phyloP scores from a whole-genome alignment of 2,797 vertebrate genomes.

The Cryptoprocta ferox region DNA sequence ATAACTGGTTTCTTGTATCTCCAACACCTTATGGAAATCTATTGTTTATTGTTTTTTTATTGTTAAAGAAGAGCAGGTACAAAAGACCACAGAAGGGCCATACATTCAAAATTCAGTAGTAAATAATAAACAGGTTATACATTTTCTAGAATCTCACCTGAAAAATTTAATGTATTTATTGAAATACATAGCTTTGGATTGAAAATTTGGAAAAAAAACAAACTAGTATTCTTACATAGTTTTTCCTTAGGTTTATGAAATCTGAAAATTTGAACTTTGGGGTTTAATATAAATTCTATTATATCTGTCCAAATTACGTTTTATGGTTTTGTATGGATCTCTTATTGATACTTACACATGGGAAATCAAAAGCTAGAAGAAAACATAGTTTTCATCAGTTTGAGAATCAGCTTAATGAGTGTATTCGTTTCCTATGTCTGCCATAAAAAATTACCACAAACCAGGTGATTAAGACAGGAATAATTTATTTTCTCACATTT shows the following conservation, averaged over 20 bases:
- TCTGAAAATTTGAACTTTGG: neutral
- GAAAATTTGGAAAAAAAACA: neutral
- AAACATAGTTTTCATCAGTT: neutral
- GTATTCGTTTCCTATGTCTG: neutral
- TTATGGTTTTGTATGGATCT: slow-evolving; percentile 11
- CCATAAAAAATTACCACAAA: neutral
- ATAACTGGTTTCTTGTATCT: neutral
- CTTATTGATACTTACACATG: neutral
- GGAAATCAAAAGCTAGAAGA: slow-evolving; percentile 11
- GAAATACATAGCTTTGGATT: neutral
- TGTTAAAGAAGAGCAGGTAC: neutral
- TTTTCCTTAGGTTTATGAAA: slow-evolving; percentile 35
- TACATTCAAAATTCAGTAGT: slow-evolving; percentile 33
- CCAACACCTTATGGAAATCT: slow-evolving; percentile 3
- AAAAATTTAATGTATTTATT: slow-evolving; percentile 47
- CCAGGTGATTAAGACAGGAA: neutral
- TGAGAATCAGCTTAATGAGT: slow-evolving; percentile 16
- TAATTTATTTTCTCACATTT: neutral
- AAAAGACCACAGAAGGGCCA: slow-evolving; percentile 34
- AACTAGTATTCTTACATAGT: neutral
- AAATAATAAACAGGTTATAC: slow-evolving; percentile 16
- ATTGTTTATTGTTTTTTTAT: neutral
- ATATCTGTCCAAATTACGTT: slow-evolving; percentile 18
- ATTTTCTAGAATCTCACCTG: slow-evolving; percentile 24
- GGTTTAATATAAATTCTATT: neutral